Conservation (phyloP, 37 sponge, comb jelly and placozoan species). For the Mnemiopsis leidyi region DNA sequence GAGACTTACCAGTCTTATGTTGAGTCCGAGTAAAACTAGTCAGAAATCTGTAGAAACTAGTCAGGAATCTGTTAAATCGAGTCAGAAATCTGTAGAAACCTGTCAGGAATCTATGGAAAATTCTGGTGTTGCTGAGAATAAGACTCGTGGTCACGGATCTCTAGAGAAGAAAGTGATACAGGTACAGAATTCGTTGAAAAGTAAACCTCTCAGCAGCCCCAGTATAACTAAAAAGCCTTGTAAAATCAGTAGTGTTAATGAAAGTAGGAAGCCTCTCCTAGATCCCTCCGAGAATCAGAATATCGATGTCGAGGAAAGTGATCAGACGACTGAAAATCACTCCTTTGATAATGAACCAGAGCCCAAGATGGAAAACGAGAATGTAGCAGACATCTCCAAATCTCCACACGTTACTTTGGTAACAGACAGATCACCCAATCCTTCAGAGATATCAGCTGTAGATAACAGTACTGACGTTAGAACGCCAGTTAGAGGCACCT, state of each 20-base stretch:
- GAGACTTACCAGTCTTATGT: not conserved
- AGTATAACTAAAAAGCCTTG: not conserved
- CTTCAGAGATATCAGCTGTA: slow-evolving; percentile 6
- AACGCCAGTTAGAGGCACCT: not conserved
- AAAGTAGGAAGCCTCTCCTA: too few species aligned
- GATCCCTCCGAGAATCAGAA: not conserved
- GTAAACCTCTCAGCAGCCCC: not conserved
- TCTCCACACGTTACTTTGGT: not conserved
- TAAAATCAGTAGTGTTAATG: not conserved
- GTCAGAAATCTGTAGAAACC: not conserved
- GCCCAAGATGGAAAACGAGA: not conserved
- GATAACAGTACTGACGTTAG: not conserved
- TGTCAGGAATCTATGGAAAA: not conserved
- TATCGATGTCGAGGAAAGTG: not conserved
- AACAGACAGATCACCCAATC: slow-evolving; percentile 32
- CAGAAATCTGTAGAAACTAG: not conserved
- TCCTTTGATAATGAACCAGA: not conserved
- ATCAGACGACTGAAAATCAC: not conserved
- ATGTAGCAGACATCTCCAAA: not conserved
- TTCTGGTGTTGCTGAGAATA: not conserved
- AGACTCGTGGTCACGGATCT: not conserved
- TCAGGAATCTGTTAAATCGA: not conserved
- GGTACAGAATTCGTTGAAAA: not conserved
- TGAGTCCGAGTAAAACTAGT: not conserved
- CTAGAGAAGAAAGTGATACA: not conserved